phyloP scores from a whole-genome alignment of 2,113 vertebrate genomes.

The Scortum barcoo region DNA sequence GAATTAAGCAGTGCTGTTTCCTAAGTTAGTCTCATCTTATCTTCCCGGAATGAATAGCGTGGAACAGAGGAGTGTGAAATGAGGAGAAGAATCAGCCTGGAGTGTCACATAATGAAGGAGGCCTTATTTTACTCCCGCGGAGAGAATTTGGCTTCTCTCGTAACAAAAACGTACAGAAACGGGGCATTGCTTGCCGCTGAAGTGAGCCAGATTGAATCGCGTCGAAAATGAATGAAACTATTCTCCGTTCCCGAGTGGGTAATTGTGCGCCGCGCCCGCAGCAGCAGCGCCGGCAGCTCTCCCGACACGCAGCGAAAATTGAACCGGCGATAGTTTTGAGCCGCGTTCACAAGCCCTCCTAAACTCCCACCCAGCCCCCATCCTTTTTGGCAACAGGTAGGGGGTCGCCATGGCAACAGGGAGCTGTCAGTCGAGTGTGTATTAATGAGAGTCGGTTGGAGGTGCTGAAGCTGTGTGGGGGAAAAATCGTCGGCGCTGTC shows the following conservation, averaged over 20 bases:
- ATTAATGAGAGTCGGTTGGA: constrained; percentile 63
- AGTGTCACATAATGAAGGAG: constrained; percentile 28
- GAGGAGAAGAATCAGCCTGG: constrained; percentile 34
- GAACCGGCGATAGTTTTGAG: constrained; percentile 33
- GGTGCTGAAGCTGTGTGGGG: constrained; percentile 28
- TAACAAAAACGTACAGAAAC: constrained; percentile 4
- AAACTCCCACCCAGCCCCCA: constrained; percentile 32
- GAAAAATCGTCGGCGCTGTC: not conserved
- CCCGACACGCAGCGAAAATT: constrained; percentile 14
- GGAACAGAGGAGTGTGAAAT: constrained; percentile 21
- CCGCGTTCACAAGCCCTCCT: constrained; percentile 41
- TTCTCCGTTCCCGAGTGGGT: constrained; percentile 52
- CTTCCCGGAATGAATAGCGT: constrained; percentile 33
- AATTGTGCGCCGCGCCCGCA: constrained; percentile 27
- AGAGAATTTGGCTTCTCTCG: constrained; percentile 39
- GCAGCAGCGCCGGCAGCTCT: constrained; percentile 46
- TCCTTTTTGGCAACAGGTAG: constrained; percentile 73
- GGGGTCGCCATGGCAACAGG: constrained; percentile 76
- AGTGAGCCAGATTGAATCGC: constrained; percentile 45
- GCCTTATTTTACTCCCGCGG: constrained; percentile 26
- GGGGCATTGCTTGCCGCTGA: constrained; percentile 16
- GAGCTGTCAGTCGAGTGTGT: constrained; percentile 62
- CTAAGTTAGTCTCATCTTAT: constrained; percentile 59
- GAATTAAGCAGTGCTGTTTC: constrained; percentile 63
- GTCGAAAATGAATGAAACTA: constrained; percentile 41